A percentile compares a stretch with the other conserved stretches of the same genome.
phyloP scores from a whole-genome alignment of 2,888 invertebrate genomes.

The Melieria crassipennis region DNA sequence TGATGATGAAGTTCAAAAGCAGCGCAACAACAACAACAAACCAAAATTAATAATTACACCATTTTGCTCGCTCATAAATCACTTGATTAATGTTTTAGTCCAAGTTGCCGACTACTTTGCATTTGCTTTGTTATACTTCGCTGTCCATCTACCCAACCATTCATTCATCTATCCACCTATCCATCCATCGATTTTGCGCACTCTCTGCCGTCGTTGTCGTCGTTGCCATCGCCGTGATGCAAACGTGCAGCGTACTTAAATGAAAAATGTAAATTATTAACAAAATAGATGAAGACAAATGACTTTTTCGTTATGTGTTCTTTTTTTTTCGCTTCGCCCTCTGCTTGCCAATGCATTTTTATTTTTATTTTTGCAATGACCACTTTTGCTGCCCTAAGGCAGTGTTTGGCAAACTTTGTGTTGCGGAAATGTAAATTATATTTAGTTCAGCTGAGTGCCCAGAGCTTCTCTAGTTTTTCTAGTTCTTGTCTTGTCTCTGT shows the following conservation, averaged over 20 bases:
- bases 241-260: slow-evolving; percentile 29
- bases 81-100: slow-evolving; percentile 30
- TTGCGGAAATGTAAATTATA: no score
- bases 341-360: not conserved
- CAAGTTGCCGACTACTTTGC: not conserved
- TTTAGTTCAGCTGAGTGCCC: no score
- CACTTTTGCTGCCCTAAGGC: not conserved
- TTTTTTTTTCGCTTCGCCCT: not conserved
- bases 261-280: slow-evolving; percentile 43
- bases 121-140: not conserved
- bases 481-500: no score
- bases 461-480: no score
- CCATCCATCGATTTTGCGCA: not conserved
- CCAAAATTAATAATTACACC: slow-evolving; percentile 33
- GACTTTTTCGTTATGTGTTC: slow-evolving; percentile 23
- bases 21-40: slow-evolving; percentile 1
- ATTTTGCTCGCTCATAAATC: slow-evolving; percentile 34
- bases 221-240: not conserved
- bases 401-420: not conserved
- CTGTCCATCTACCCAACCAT: not conserved
- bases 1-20: not conserved
- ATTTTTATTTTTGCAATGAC: not conserved
- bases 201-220: not conserved
- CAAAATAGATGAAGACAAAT: slow-evolving; percentile 45
- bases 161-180: slow-evolving; percentile 1